Conservation (phyloP, 2,113 vertebrate genomes). For the Bostrychus sinensis region DNA sequence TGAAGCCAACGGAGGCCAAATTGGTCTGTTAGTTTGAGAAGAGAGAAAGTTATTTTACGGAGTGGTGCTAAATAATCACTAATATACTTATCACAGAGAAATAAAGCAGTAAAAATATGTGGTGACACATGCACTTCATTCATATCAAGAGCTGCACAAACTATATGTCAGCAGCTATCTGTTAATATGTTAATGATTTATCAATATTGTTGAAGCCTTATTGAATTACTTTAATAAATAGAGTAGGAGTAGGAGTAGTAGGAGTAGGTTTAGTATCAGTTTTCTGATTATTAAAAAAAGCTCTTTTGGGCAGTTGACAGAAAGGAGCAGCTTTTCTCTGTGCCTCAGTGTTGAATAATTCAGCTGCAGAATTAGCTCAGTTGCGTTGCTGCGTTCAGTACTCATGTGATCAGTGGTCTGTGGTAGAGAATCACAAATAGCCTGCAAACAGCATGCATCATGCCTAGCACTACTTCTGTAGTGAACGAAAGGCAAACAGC, state of each 20-base stretch:
- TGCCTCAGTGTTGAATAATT: slow-evolving; percentile 68
- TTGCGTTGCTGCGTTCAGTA: slow-evolving; percentile 49
- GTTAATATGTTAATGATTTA: background rate
- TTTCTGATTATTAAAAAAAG: slow-evolving; percentile 16
- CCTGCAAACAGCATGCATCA: background rate
- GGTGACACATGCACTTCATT: too few species aligned
- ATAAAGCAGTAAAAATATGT: too few species aligned
- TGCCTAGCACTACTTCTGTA: background rate
- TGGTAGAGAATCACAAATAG: slow-evolving; percentile 39
- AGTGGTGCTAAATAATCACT: too few species aligned
- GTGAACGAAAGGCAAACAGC: too few species aligned
- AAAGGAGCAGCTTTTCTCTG: slow-evolving; percentile 24
- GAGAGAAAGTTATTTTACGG: too few species aligned
- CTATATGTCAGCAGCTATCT: background rate
- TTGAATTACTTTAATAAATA: too few species aligned
- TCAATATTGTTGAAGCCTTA: background rate
- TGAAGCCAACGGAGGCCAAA: too few species aligned
- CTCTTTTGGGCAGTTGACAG: slow-evolving; percentile 29
- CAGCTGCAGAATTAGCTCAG: slow-evolving; percentile 67
- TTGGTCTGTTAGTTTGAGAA: too few species aligned
- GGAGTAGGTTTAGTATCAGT: too few species aligned
- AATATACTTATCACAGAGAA: too few species aligned
- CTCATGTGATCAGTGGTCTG: slow-evolving; percentile 69
- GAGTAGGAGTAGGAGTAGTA: too few species aligned
- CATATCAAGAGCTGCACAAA: too few species aligned